A percentile compares a stretch with the other conserved stretches of the same genome.
Conservation (phyloP, 2,888 invertebrate genomes). For the Abrostola tripartita region DNA sequence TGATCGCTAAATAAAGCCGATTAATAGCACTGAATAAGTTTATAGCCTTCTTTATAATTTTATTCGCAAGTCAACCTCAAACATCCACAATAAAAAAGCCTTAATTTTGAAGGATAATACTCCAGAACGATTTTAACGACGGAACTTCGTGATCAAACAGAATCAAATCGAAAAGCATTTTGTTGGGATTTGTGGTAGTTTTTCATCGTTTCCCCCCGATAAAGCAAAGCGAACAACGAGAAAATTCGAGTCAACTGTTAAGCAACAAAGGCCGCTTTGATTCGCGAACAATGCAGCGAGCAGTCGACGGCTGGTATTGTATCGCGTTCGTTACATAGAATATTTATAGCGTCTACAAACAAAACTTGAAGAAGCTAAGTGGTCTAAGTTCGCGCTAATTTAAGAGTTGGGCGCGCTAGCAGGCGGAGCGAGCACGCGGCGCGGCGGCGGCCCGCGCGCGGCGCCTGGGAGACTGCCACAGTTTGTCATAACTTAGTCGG, state of each 20-base stretch:
- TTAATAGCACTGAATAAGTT: conserved; percentile 7
- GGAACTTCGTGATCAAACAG: conserved; percentile 50
- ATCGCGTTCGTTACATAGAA: conserved; percentile 75
- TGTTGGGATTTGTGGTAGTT: conserved; percentile 51
- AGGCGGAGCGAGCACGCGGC: conserved; percentile 64
- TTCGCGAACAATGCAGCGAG: conserved; percentile 71
- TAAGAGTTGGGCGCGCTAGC: conserved; percentile 80
- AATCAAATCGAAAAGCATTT: conserved; percentile 47
- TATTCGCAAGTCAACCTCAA: conserved; percentile 5
- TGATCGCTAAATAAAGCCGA: conserved; percentile 60
- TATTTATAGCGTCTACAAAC: conserved; percentile 85
- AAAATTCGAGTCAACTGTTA: conserved; percentile 66
- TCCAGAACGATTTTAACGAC: conserved; percentile 37
- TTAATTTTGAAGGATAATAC: conserved; percentile 18
- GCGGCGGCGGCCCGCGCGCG: conserved; percentile 59
- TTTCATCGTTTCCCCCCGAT: conserved; percentile 54
- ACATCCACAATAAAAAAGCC: conserved; percentile 5
- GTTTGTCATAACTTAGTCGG: conserved; percentile 83
- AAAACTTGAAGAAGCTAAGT: conserved; percentile 86
- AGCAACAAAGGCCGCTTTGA: conserved; percentile 71
- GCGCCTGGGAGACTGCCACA: conserved; percentile 72
- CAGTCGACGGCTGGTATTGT: conserved; percentile 73
- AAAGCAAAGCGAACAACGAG: conserved; percentile 60
- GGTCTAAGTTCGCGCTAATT: conserved; percentile 86
- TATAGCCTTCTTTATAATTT: conserved; percentile 10